Evolutionary conservation across 2,888 invertebrate genomes (phyloP).

Genomic region (Dasypolia templi): DNA sequence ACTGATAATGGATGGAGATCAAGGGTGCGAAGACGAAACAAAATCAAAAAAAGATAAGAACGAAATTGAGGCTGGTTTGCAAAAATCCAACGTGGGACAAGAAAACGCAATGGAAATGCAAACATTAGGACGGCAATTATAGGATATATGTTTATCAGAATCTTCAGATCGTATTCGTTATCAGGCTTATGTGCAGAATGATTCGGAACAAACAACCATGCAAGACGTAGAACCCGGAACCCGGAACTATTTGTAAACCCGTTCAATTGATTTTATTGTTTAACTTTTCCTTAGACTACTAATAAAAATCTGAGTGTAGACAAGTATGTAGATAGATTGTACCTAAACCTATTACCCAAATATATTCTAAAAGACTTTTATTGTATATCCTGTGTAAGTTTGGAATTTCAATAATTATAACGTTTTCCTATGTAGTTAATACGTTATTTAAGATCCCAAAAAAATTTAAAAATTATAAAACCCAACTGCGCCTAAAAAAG

Average conservation of each 20-base stretch:
- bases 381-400: background rate
- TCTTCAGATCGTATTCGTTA: background rate
- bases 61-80: too few species aligned
- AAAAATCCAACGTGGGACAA: background rate
- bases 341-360: too few species aligned
- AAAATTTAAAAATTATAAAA: background rate
- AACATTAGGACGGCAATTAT: background rate
- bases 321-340: background rate
- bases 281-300: background rate
- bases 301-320: background rate
- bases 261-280: slow-evolving; percentile 3
- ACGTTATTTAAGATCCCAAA: background rate
- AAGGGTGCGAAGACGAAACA: background rate
- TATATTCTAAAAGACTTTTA: too few species aligned
- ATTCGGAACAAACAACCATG: background rate
- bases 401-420: background rate
- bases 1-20: slow-evolving; percentile 4
- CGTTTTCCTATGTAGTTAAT: background rate
- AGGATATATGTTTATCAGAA: background rate
- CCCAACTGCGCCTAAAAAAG: background rate
- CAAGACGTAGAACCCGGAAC: slow-evolving; percentile 21
- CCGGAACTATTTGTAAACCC: slow-evolving; percentile 33
- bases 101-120: background rate
- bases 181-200: background rate
- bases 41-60: background rate